These are phyloP conservation scores for Macrostomum lignano DNA, from an alignment of 1,140 invertebrate genomes.

Conservation along the genomic window DNA sequence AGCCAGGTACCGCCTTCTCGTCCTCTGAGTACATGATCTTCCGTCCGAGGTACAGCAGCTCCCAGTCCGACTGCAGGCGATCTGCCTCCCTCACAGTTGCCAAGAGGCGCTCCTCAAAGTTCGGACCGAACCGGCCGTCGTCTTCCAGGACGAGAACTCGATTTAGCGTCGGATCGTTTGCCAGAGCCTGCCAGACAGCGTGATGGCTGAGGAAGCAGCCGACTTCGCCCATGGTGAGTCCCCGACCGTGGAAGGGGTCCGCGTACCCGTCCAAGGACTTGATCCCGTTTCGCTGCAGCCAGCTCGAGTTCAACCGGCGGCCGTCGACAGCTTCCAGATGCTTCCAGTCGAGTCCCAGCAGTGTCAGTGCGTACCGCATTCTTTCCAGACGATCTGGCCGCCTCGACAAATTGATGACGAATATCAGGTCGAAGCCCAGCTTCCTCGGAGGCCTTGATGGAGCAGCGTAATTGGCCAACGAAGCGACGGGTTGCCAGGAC, in stretches of 20 bases:
- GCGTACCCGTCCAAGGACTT: constrained; percentile 46
- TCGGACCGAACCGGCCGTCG: constrained; percentile 66
- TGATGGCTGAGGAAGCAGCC: constrained; percentile 86
- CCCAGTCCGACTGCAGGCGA: constrained; percentile 40
- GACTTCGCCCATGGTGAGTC: constrained; percentile 66
- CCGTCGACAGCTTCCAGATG: constrained; percentile 59
- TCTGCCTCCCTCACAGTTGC: constrained; percentile 42
- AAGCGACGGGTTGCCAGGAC: no score
- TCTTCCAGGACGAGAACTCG: constrained; percentile 54
- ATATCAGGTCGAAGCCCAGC: constrained; percentile 29
- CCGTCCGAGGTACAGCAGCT: constrained; percentile 61
- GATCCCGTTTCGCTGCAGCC: constrained; percentile 37
- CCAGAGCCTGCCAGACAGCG: constrained; percentile 54
- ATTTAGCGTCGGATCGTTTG: constrained; percentile 8
- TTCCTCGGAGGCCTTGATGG: neutral
- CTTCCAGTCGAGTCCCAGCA: constrained; percentile 45
- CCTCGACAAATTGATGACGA: constrained; percentile 64
- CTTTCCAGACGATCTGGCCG: constrained; percentile 42
- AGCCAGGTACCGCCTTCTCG: constrained; percentile 32
- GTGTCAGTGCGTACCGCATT: constrained; percentile 47
- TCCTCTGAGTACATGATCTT: constrained; percentile 40
- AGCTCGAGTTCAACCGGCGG: constrained; percentile 33
- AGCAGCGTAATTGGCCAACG: no score
- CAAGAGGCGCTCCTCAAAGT: constrained; percentile 42
- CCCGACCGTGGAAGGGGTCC: constrained; percentile 66